These are phyloP conservation scores for Euzophera pinguis DNA, from an alignment of 2,888 invertebrate species.

Conservation along the genomic window DNA sequence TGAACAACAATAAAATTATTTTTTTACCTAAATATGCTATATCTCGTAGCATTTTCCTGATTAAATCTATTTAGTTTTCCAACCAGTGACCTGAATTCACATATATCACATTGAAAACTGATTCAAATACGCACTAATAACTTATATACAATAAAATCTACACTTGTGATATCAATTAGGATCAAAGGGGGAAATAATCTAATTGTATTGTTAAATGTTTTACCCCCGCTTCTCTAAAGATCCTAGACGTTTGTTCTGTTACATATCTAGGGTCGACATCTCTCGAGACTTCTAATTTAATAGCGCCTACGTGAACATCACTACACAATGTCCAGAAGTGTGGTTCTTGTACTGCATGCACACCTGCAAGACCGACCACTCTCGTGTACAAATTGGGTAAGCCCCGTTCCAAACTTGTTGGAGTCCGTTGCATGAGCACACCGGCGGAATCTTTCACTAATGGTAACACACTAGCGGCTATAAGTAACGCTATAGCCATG, in stretches of 20 bases:
- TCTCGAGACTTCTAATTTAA: slow-evolving; percentile 96
- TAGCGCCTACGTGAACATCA: slow-evolving; percentile 93
- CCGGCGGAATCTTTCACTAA: slow-evolving; percentile 92
- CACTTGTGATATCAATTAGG: slow-evolving; percentile 36
- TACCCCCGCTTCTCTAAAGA: slow-evolving; percentile 95
- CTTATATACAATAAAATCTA: slow-evolving; percentile 33
- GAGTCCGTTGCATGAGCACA: slow-evolving; percentile 97
- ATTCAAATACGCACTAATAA: slow-evolving; percentile 12
- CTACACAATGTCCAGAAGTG: slow-evolving; percentile 99
- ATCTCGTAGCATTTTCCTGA: no score
- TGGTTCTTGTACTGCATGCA: slow-evolving; percentile 97
- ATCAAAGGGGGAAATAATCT: slow-evolving; percentile 88
- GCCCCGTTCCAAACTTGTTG: slow-evolving; percentile 87
- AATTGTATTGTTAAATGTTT: slow-evolving; percentile 95
- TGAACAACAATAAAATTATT: no score
- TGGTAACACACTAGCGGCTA: slow-evolving; percentile 91
- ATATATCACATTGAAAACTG: slow-evolving; percentile 10
- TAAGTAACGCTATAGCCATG: slow-evolving; percentile 95
- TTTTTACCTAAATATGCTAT: no score
- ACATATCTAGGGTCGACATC: slow-evolving; percentile 96
- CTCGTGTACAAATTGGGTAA: slow-evolving; percentile 94
- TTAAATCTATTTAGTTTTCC: no score
- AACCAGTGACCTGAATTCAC: slow-evolving; percentile 1
- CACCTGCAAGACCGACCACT: slow-evolving; percentile 94
- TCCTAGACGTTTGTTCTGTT: slow-evolving; percentile 94